Evolutionary conservation across 2,113 vertebrate species (phyloP), one percentile per base, ranked within the genome.

Genomic region (Pholis gunnellus): DNA sequence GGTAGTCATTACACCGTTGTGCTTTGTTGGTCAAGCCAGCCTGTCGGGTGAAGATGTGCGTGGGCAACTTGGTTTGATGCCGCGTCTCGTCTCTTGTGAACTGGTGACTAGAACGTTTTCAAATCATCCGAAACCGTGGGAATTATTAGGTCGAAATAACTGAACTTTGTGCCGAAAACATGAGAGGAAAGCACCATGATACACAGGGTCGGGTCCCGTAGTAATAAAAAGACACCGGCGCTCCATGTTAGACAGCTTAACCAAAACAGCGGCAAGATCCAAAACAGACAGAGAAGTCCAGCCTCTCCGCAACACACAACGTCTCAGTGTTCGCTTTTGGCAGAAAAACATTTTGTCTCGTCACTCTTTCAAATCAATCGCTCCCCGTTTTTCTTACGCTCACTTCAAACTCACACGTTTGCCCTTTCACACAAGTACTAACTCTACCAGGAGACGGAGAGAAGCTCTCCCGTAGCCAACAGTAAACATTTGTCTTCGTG

Each of bases 401-500:
- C 87, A 75, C 77, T 44, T 63, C 61, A 65, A 34, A 77, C 42
- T 71, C 73, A 79, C 85, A 81, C 73, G 66, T 54, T 82, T 79
- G 82, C 64, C 48, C 77, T 84, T 78, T 91, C 89, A 87, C 85
- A 82, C 90, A 60, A 66, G 57, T 46, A 79, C 78, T 65, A 61
- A 64, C 73, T 64, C 74, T 68, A 66, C 74, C 64, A 31, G 67
- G 63, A 79, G 79, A 80, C 18, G 48, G 63, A 79, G 77, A 71
- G 70, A 40, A 57, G 31, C 70, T 69, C 73, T 48, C 75, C 65
- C 38, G 6, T 38, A 20, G 31, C 86, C 83, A 69, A 84, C 80
- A 73, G 91, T 92, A 93, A 94, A 94, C 92, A 89, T 90, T 91
- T 90, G 75, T 65, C 90, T 86, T 88, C 38, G 81, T 75, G 78